A percentile compares a stretch with the other conserved stretches of the same genome.
Conservation (phyloP, 1,140 invertebrate genomes). For the Chrysomallon squamiferum region DNA sequence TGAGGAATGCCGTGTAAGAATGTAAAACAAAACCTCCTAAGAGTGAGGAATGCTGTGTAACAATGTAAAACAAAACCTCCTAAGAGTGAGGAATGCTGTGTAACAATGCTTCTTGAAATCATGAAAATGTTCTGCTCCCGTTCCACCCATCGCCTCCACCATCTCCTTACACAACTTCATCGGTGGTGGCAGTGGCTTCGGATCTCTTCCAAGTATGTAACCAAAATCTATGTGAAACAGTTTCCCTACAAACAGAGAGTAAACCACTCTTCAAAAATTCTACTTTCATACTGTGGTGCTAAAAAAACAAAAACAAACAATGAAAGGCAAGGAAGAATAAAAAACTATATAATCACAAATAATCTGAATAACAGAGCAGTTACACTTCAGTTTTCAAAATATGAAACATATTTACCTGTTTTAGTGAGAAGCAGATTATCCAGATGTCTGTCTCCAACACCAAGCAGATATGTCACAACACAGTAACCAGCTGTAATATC, state of each 20-base stretch:
- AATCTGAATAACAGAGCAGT: too few relatives aligned
- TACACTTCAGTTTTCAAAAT: too few relatives aligned
- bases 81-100: constrained; percentile 93
- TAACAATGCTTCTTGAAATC: constrained; percentile 95
- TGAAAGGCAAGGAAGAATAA: too few relatives aligned
- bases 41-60: too few relatives aligned
- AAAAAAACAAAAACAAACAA: too few relatives aligned
- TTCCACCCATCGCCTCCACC: constrained; percentile 98
- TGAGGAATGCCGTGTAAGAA: too few relatives aligned
- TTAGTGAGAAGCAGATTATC: constrained; percentile 94
- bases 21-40: too few relatives aligned
- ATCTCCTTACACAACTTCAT: constrained; percentile 99
- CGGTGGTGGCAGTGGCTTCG: constrained; percentile 96
- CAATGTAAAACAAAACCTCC: too few relatives aligned
- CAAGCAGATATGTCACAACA: constrained; percentile 96
- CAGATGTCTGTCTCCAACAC: constrained; percentile 96
- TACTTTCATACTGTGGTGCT: too few relatives aligned
- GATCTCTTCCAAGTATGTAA: constrained; percentile 97
- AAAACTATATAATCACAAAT: too few relatives aligned
- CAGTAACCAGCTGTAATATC: constrained; percentile 87
- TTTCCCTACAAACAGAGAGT: constrained; percentile 69
- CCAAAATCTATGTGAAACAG: constrained; percentile 99
- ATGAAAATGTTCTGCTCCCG: constrained; percentile 87
- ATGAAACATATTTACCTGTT: constrained; percentile 68
- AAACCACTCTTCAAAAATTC: too few relatives aligned